A percentile compares a stretch with the other conserved stretches of the same genome.
Conservation (phyloP, 2,113 vertebrate genomes). For the Eretmochelys imbricata region DNA sequence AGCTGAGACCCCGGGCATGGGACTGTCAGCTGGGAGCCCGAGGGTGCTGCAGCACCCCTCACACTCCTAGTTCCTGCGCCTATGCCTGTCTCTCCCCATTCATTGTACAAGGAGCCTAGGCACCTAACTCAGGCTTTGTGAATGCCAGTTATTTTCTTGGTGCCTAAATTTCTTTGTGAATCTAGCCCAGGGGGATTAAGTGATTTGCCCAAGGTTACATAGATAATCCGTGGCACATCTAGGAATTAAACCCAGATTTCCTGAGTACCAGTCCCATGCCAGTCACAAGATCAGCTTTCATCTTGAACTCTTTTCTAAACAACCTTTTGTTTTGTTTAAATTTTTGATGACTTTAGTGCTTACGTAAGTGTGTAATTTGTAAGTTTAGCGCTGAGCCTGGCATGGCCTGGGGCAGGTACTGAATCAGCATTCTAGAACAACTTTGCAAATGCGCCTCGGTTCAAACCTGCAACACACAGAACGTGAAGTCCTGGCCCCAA, state of each 20-base stretch:
- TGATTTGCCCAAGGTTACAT: neutral
- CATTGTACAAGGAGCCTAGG: too few species aligned
- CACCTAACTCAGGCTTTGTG: neutral
- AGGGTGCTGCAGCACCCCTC: too few species aligned
- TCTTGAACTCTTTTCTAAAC: neutral
- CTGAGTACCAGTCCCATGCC: neutral
- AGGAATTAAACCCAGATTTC: constrained; percentile 33
- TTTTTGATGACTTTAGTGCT: neutral
- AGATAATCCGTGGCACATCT: constrained; percentile 22
- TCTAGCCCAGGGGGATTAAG: neutral
- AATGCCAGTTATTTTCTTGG: neutral
- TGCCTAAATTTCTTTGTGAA: neutral
- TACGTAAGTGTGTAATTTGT: neutral
- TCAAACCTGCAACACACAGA: constrained; percentile 51
- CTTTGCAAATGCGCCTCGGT: constrained; percentile 32
- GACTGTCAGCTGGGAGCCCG: too few species aligned
- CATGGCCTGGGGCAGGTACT: constrained; percentile 34
- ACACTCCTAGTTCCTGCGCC: too few species aligned
- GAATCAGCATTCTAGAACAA: constrained; percentile 37
- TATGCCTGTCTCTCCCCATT: neutral
- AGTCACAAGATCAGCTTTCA: constrained; percentile 34
- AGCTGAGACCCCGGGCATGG: too few species aligned
- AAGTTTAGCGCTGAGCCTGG: constrained; percentile 58
- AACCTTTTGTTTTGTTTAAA: neutral
- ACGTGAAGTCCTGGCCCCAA: constrained; percentile 39